Conservation (phyloP, 2,888 invertebrate species). For the Prionchulus punctatus region DNA sequence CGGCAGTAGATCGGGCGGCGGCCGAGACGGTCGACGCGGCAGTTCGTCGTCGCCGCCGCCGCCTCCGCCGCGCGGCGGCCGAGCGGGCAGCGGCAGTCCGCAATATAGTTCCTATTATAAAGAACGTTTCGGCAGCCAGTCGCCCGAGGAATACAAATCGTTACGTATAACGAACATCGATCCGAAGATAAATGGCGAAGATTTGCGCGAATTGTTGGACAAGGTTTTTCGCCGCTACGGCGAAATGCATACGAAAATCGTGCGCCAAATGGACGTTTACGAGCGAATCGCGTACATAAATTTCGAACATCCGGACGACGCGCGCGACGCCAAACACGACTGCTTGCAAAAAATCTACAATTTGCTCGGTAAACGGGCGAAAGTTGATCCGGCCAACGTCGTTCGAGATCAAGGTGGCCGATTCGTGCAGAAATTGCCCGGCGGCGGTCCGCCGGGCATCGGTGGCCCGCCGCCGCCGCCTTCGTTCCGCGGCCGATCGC, state of each 20-base stretch:
- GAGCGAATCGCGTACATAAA: conserved; percentile 30
- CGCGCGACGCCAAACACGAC: conserved; percentile 17
- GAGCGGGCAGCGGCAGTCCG: neutral
- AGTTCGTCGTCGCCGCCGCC: too few relatives aligned
- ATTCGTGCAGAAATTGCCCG: neutral
- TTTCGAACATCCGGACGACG: conserved; percentile 23
- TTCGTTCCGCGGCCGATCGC: neutral
- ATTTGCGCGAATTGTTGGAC: conserved; percentile 21
- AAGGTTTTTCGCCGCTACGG: conserved; percentile 21
- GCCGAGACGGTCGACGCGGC: too few relatives aligned
- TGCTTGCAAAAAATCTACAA: neutral
- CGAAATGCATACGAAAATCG: conserved; percentile 27
- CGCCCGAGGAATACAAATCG: conserved; percentile 30
- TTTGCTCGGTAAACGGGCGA: conserved; percentile 19
- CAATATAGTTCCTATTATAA: conserved; percentile 9
- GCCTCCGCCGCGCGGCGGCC: too few relatives aligned
- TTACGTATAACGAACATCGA: conserved; percentile 25
- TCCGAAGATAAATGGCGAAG: conserved; percentile 20
- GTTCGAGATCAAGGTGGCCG: conserved; percentile 28
- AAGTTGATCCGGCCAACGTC: conserved; percentile 30
- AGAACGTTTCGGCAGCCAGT: conserved; percentile 23
- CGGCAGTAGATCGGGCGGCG: too few relatives aligned
- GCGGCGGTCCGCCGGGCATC: neutral
- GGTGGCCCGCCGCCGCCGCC: neutral
- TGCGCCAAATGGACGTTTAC: conserved; percentile 24